Evolutionary conservation across 2,113 vertebrate genomes (phyloP).

Genomic region (Sturnus vulgaris): DNA sequence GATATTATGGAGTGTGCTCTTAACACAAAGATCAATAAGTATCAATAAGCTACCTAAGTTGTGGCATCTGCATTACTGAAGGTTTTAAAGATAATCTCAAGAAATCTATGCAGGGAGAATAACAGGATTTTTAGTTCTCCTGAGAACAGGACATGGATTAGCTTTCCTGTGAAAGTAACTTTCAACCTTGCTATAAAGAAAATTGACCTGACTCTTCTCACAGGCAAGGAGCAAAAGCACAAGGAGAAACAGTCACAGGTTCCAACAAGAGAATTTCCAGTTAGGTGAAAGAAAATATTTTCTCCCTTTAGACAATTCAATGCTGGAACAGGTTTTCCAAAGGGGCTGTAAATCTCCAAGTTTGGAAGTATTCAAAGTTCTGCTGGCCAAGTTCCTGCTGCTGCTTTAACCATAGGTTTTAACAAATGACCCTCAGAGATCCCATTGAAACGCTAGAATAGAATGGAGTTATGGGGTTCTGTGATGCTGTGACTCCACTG

Average conservation of each 20-base stretch:
- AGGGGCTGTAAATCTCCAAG: not conserved
- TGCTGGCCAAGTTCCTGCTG: not conserved
- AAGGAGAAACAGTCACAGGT: fast-evolving
- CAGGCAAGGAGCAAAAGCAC: not conserved
- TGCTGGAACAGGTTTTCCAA: not conserved
- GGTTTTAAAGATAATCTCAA: not conserved
- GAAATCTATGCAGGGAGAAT: not conserved
- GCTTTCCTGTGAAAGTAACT: not conserved
- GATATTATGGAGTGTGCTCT: not conserved
- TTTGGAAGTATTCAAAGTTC: not conserved
- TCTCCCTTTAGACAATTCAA: not conserved
- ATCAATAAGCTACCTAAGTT: not conserved
- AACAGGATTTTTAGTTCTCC: not conserved
- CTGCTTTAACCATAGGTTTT: not conserved
- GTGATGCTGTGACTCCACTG: not conserved
- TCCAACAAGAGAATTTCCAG: not conserved
- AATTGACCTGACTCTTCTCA: not conserved
- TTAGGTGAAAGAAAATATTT: not conserved
- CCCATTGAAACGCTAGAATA: not conserved
- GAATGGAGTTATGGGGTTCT: not conserved
- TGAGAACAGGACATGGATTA: not conserved
- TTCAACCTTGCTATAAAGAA: not conserved
- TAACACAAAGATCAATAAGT: not conserved
- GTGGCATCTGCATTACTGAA: not conserved
- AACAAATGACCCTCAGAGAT: not conserved